A percentile compares a stretch with the other conserved stretches of the same genome.
Conservation (phyloP, 2,113 vertebrate genomes). For the Python bivittatus region DNA sequence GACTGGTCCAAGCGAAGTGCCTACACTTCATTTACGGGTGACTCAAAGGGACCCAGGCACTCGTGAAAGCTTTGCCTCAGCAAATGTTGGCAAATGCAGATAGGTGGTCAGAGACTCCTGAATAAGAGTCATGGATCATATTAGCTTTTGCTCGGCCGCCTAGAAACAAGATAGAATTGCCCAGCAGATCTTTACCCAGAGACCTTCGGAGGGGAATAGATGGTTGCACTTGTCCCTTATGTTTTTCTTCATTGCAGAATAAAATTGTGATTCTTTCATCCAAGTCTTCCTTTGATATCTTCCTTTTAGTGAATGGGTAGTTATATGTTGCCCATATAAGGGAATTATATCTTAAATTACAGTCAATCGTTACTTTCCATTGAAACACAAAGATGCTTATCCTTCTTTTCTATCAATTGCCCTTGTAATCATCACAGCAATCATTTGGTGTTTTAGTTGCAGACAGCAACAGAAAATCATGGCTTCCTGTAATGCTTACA, state of each 20-base stretch:
- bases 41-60: background rate
- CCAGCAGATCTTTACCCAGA: background rate
- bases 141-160: background rate
- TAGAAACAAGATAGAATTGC: background rate
- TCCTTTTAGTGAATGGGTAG: background rate
- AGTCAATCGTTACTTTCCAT: background rate
- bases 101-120: background rate
- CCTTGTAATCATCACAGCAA: slow-evolving; percentile 13
- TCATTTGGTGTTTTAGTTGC: background rate
- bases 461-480: background rate
- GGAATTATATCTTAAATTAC: slow-evolving; percentile 5
- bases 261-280: background rate
- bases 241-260: background rate
- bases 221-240: background rate
- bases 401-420: background rate
- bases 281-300: background rate
- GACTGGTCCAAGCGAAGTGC: background rate
- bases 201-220: background rate
- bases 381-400: slow-evolving; percentile 10
- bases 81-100: background rate
- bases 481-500: background rate
- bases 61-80: background rate
- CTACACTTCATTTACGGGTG: background rate
- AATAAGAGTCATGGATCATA: background rate
- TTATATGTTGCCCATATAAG: background rate